Evolutionary conservation across 2,888 invertebrate species (phyloP), one percentile per base, ranked within the genome.

Genomic region (Agelastica alni): DNA sequence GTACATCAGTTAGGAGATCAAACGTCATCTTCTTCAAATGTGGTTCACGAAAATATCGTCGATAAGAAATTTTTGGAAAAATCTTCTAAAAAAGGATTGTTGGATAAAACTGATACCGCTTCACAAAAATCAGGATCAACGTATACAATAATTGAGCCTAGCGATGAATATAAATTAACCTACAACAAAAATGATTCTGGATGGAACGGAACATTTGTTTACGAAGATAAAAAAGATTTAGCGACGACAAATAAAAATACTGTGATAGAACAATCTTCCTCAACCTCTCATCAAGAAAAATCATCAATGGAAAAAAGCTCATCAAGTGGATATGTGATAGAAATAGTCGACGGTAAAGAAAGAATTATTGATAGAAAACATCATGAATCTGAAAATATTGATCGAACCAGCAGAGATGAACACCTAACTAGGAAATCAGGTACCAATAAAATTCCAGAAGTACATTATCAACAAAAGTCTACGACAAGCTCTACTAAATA

Each of bases 291-390:
- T 64, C 76, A 80, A 64, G 80, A 80, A 68, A 81, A 78, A 60
- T 80, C 83, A 53, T 81, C 80, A 53, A 75, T 80, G 3, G 78
- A 79, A 42, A 84, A 85, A 70, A 84, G 83, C 20, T 81, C 85
- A 26, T 83, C 84, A 1, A 82, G 83, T 13, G 85, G 85, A n/a
- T 85, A 86, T 66, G 82, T 83, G 18, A 81, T 86, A 43, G 86
- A 87, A 75, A 81, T 84, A 59, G 81, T 85, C 14, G 84, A 85
- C 66, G 85, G 85, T 1, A 84, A 84, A 70, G 84, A 85, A 74
- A 76, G 83, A 30, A 79, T 85, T 32, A 75, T 85, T 37, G 85
- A 85, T 58, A 79, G 79, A 62, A 80, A 83, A 43, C 81, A 80
- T 44, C 80, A 83, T 63, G 83, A 85, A 72, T 80, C 82, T 74